phyloP scores from a whole-genome alignment of 2,888 invertebrate species.

The Liodrosophila aerea region DNA sequence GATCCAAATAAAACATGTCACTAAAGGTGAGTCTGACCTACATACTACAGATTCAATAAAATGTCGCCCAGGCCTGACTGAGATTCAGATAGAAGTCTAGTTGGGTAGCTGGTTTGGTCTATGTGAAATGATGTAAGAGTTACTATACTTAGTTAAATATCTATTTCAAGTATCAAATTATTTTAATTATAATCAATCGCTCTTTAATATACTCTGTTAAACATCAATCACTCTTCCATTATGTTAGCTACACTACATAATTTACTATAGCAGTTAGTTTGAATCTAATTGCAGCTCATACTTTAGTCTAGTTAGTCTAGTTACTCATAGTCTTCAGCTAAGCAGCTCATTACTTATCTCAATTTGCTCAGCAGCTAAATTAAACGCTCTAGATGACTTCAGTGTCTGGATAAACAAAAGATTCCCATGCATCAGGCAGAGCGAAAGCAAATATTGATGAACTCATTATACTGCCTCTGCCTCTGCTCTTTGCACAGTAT shows the following conservation, averaged over 20 bases:
- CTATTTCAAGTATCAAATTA: no score
- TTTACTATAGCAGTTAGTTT: no score
- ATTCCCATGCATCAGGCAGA: conserved; percentile 14
- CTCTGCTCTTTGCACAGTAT: not conserved
- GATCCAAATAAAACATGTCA: conserved; percentile 56
- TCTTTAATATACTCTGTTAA: no score
- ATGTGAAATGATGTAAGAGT: no score
- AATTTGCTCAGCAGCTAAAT: conserved; percentile 2
- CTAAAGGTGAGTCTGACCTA: conserved; percentile 72
- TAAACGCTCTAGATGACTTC: not conserved
- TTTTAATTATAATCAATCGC: no score
- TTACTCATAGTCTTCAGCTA: no score
- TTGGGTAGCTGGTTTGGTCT: conserved; percentile 8
- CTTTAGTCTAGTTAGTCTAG: no score
- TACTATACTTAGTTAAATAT: no score
- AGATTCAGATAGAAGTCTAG: conserved; percentile 1
- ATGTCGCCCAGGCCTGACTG: conserved; percentile 7
- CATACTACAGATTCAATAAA: no score
- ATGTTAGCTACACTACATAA: no score
- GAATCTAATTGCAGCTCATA: no score
- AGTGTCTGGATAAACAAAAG: conserved; percentile 7
- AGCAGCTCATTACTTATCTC: conserved; percentile 9
- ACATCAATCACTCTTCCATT: no score
- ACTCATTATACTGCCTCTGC: conserved; percentile 19
- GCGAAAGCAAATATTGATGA: conserved; percentile 21